A percentile compares a stretch with the other conserved stretches of the same genome.
These are phyloP conservation scores for Caloenas nicobarica DNA, from an alignment of 2,113 vertebrate species.

Conservation along the genomic window DNA sequence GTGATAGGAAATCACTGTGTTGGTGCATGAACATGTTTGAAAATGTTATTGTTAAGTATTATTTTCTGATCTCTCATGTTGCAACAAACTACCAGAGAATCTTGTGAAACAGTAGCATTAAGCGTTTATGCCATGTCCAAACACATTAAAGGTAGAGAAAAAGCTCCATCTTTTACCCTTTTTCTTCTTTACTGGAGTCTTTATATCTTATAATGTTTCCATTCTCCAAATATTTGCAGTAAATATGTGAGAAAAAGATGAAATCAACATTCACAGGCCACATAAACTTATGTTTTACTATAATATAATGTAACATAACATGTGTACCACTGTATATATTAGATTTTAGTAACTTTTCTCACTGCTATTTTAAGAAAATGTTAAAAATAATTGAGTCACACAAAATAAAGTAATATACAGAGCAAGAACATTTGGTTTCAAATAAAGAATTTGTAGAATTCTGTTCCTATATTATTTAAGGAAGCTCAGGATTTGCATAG, in stretches of 20 bases:
- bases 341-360: not conserved
- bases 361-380: not conserved
- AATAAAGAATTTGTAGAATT: not conserved
- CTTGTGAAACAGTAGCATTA: not conserved
- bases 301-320: not conserved
- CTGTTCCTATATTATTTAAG: not conserved
- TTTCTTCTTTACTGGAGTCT: not conserved
- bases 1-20: not conserved
- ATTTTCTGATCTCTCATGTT: not conserved
- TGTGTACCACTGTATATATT: not conserved
- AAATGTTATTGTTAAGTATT: not conserved
- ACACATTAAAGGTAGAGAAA: no score
- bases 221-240: not conserved
- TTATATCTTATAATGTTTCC: not conserved
- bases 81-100: not conserved
- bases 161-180: not conserved
- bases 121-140: not conserved
- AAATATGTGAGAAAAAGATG: not conserved
- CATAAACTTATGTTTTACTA: not conserved
- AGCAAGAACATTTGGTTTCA: not conserved
- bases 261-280: not conserved
- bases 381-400: not conserved
- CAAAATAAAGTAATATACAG: not conserved
- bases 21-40: not conserved
- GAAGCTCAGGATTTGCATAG: not conserved